A percentile compares a stretch with the other conserved stretches of the same genome.
Evolutionary conservation across 2,888 invertebrate genomes (phyloP).

Genomic region (Dryobotodes eremita): DNA sequence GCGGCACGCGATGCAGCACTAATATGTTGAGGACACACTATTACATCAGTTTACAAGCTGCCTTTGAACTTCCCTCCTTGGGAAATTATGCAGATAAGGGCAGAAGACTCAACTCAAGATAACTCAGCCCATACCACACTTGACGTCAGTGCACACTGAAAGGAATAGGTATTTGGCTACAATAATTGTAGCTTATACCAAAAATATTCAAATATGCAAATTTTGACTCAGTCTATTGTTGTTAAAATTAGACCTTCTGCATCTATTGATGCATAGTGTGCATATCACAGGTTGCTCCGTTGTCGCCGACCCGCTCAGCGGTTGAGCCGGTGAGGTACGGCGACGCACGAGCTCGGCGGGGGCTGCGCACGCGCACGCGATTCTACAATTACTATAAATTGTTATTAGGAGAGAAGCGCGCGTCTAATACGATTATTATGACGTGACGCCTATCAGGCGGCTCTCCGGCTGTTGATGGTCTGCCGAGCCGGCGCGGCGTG

Average conservation of each 20-base stretch:
- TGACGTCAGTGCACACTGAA: background rate
- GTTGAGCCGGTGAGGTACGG: constrained; percentile 15
- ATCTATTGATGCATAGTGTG: background rate
- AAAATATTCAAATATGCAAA: background rate
- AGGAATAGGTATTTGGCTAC: background rate
- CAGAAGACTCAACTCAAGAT: background rate
- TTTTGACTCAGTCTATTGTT: background rate
- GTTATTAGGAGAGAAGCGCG: constrained; percentile 44
- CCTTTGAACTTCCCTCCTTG: constrained; percentile 22
- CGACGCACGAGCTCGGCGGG: constrained; percentile 13
- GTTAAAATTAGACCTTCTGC: background rate
- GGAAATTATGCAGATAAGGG: background rate
- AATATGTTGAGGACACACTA: constrained; percentile 16
- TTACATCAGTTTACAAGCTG: constrained; percentile 6
- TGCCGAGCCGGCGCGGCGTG: background rate
- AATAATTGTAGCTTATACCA: background rate
- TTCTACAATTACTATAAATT: constrained; percentile 52
- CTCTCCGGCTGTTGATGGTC: background rate
- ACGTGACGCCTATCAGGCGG: constrained; percentile 5
- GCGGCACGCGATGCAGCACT: constrained; percentile 49
- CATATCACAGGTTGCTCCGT: background rate
- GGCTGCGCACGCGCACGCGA: constrained; percentile 41
- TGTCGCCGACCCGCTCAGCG: constrained; percentile 15
- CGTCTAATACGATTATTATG: constrained; percentile 24
- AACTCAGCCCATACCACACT: background rate